Conservation (phyloP, 2,888 invertebrate genomes). For the Leptinotarsa tumamoca region DNA sequence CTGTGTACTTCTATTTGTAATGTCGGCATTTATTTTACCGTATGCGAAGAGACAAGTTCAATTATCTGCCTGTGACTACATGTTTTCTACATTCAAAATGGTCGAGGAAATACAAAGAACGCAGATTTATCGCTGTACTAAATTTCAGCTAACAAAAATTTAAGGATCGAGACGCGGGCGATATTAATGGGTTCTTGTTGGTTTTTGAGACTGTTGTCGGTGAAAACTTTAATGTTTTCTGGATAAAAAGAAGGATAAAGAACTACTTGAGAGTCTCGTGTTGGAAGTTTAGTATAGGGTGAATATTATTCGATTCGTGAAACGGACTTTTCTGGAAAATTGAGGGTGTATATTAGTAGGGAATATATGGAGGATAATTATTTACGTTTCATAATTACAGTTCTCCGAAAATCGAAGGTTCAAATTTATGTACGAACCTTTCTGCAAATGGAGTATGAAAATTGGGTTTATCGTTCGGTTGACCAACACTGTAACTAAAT, state of each 20-base stretch:
- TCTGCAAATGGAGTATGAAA: too few relatives aligned
- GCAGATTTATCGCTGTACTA: constrained; percentile 28
- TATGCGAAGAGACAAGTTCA: constrained; percentile 21
- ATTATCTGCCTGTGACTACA: constrained; percentile 20
- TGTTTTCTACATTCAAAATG: constrained; percentile 18
- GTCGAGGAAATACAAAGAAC: constrained; percentile 11
- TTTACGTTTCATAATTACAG: too few relatives aligned
- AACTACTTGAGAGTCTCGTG: not conserved
- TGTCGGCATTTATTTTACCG: not conserved
- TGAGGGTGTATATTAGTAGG: too few relatives aligned
- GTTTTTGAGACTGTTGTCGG: not conserved
- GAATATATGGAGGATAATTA: too few relatives aligned
- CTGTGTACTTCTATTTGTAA: not conserved
- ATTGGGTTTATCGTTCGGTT: too few relatives aligned
- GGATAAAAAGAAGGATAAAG: constrained; percentile 20
- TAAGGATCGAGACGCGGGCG: constrained; percentile 18
- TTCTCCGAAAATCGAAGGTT: too few relatives aligned
- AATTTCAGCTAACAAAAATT: constrained; percentile 29
- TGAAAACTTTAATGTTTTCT: constrained; percentile 23
- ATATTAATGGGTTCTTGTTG: constrained; percentile 32
- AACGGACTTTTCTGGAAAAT: not conserved
- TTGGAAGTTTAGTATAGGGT: not conserved
- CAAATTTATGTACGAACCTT: too few relatives aligned
- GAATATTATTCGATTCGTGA: not conserved
- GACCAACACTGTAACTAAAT: too few relatives aligned